Conservation (phyloP, 2,888 invertebrate genomes). For the Trichogramma dendrolimi region DNA sequence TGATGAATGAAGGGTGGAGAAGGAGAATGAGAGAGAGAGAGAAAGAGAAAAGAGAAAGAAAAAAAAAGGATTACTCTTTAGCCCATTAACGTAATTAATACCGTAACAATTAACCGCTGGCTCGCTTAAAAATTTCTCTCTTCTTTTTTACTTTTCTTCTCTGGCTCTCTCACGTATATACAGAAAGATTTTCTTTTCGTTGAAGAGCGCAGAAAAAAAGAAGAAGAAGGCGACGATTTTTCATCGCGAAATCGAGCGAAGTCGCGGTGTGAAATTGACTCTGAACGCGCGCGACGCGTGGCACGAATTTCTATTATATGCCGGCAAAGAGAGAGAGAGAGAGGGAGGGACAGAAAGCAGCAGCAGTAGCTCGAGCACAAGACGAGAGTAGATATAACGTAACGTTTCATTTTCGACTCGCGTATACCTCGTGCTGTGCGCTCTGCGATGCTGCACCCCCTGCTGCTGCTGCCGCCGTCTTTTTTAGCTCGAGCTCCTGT, state of each 20-base stretch:
- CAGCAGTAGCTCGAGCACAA: too few species aligned
- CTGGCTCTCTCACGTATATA: not conserved
- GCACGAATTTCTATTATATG: too few species aligned
- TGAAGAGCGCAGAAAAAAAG: not conserved
- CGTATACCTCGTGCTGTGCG: too few species aligned
- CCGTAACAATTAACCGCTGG: conserved; percentile 45
- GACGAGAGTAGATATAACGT: too few species aligned
- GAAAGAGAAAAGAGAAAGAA: conserved; percentile 19
- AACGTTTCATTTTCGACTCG: too few species aligned
- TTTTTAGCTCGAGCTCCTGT: too few species aligned
- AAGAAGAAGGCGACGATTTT: not conserved
- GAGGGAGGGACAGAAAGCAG: too few species aligned
- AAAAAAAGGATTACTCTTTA: conserved; percentile 33
- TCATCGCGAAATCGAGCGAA: not conserved
- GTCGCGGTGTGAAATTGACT: not conserved
- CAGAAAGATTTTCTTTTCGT: not conserved
- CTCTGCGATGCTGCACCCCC: too few species aligned
- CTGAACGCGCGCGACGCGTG: not conserved
- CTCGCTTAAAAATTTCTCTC: not conserved
- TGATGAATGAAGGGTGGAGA: too few species aligned
- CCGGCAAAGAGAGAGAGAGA: too few species aligned
- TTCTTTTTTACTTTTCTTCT: not conserved
- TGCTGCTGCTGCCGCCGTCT: too few species aligned
- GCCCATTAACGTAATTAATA: conserved; percentile 50
- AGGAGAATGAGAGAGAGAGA: not conserved